phyloP scores from a whole-genome alignment of 1,140 invertebrate genomes.

The Drepana arcuata region DNA sequence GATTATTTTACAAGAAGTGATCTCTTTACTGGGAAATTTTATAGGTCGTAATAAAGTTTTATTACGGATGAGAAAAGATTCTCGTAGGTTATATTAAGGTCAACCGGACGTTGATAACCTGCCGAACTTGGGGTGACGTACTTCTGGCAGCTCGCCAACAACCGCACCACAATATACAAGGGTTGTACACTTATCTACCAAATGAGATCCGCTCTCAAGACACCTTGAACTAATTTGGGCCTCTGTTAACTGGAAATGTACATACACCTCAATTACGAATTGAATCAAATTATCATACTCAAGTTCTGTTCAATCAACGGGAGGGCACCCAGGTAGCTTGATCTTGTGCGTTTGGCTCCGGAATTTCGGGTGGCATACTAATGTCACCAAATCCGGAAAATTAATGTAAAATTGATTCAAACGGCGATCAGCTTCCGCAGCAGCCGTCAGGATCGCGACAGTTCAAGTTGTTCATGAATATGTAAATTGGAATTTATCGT shows the following conservation, averaged over 20 bases:
- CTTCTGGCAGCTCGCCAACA: conserved; percentile 36
- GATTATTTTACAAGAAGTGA: conserved; percentile 42
- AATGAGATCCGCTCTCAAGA: conserved; percentile 6
- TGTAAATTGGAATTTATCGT: conserved; percentile 33
- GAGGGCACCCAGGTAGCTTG: no score
- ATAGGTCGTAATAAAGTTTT: conserved; percentile 52
- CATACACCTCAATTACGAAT: neutral
- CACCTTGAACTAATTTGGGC: conserved; percentile 17
- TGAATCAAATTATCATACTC: neutral
- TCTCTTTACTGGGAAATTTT: conserved; percentile 37
- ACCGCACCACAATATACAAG: conserved; percentile 6
- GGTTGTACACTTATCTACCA: conserved; percentile 19
- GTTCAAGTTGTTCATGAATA: conserved; percentile 37
- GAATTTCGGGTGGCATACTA: conserved; percentile 11
- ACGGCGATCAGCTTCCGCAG: conserved; percentile 33
- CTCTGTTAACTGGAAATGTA: conserved; percentile 5
- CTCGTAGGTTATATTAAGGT: conserved; percentile 38
- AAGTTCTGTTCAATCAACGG: neutral
- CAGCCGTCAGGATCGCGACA: conserved; percentile 14
- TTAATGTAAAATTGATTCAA: conserved; percentile 31
- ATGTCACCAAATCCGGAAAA: conserved; percentile 19
- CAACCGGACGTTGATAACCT: conserved; percentile 50
- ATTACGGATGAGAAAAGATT: conserved; percentile 43
- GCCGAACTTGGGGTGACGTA: conserved; percentile 34
- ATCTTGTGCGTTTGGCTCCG: no score